Percentiles rank a stretch among this genome's conserved stretches.
Evolutionary conservation across 2,888 invertebrate species (phyloP).

Genomic region (Lamellibrachia satsuma): DNA sequence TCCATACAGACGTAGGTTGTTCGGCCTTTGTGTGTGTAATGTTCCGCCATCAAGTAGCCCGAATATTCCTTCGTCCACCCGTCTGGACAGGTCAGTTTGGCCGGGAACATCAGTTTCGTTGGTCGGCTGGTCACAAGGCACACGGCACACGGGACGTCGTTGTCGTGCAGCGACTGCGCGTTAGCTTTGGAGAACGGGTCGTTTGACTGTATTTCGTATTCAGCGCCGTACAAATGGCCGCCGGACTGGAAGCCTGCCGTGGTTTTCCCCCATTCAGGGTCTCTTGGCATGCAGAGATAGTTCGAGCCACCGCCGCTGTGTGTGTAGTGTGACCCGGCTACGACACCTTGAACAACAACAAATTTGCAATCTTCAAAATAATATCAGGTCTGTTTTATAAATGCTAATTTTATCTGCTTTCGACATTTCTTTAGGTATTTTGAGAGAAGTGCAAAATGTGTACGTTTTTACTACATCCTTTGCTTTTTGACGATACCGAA

Average conservation of each 20-base stretch:
- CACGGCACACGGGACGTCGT: slow-evolving; percentile 41
- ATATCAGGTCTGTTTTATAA: too few species aligned
- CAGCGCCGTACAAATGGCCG: background rate
- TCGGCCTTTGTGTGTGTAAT: slow-evolving; percentile 19
- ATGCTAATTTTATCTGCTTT: too few species aligned
- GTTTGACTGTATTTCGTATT: background rate
- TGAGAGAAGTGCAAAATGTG: too few species aligned
- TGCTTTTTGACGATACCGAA: too few species aligned
- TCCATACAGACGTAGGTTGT: slow-evolving; percentile 37
- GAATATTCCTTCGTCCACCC: slow-evolving; percentile 39
- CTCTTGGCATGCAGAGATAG: slow-evolving; percentile 31
- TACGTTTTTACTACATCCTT: too few species aligned
- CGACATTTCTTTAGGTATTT: too few species aligned
- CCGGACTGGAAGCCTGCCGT: slow-evolving; percentile 17
- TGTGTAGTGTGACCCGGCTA: too few species aligned
- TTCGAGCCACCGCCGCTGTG: slow-evolving; percentile 14
- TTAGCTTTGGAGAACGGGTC: background rate
- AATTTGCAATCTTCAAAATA: too few species aligned
- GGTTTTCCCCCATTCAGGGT: slow-evolving; percentile 27
- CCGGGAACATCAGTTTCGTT: slow-evolving; percentile 37
- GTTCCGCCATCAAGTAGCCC: slow-evolving; percentile 34
- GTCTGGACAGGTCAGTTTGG: slow-evolving; percentile 31
- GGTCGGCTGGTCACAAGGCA: slow-evolving; percentile 29
- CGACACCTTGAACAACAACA: too few species aligned
- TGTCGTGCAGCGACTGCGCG: slow-evolving; percentile 27